A percentile compares a stretch with the other conserved stretches of the same genome.
phyloP scores from a whole-genome alignment of 2,113 vertebrate species.

The Phrynosoma blainvillii region DNA sequence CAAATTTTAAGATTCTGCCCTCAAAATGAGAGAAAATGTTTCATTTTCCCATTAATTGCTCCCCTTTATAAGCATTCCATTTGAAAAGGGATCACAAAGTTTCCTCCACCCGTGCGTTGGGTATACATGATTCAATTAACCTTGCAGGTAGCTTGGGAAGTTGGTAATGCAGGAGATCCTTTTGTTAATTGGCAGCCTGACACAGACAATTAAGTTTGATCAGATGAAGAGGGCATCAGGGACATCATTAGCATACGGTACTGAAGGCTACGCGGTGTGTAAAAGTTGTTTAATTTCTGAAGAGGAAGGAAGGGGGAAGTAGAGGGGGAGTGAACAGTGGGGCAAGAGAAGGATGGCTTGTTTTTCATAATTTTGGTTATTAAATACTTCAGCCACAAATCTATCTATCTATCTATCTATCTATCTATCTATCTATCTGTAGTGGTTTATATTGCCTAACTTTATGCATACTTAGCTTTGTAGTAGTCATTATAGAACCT shows the following conservation, averaged over 20 bases:
- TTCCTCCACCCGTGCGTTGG: conserved; percentile 74
- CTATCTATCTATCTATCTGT: no score
- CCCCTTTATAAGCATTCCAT: conserved; percentile 65
- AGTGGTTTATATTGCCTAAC: no score
- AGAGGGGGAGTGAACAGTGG: conserved; percentile 27
- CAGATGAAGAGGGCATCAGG: conserved; percentile 82
- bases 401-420: no score
- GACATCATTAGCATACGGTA: conserved; percentile 81
- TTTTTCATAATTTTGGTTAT: conserved; percentile 60
- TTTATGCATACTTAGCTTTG: no score
- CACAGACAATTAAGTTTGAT: conserved; percentile 85
- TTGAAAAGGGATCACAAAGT: conserved; percentile 72
- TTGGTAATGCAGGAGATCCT: conserved; percentile 75
- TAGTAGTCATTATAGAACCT: no score
- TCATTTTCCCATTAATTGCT: conserved; percentile 65
- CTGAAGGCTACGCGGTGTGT: conserved; percentile 77
- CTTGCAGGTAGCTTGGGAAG: conserved; percentile 82
- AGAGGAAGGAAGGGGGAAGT: conserved; percentile 65
- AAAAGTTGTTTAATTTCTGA: conserved; percentile 84
- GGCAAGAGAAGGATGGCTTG: conserved; percentile 49
- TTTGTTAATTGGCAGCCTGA: conserved; percentile 84
- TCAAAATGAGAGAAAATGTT: neutral
- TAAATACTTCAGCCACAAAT: conserved; percentile 67
- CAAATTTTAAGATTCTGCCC: neutral
- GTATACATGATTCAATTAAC: conserved; percentile 86